phyloP scores from a whole-genome alignment of 1,140 invertebrate species.

The Protaetia brevitarsis region DNA sequence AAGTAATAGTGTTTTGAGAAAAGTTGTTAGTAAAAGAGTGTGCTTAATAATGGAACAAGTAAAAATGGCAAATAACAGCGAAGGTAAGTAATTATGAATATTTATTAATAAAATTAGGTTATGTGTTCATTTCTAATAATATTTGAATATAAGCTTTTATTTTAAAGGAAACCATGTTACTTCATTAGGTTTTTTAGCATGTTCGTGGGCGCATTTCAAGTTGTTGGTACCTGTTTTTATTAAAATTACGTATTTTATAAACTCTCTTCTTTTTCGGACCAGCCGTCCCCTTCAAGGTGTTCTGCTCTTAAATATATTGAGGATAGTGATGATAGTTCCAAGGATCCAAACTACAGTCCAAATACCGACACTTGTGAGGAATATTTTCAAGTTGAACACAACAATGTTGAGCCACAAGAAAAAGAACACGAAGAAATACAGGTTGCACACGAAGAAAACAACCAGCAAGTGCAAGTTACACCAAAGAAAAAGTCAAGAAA shows the following conservation, averaged over 20 bases:
- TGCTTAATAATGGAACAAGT: not conserved
- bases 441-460: conserved; percentile 1
- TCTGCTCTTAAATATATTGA: not conserved
- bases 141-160: not conserved
- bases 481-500: not conserved
- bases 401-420: not conserved
- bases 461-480: not conserved
- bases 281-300: not conserved
- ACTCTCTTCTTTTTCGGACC: too few relatives aligned
- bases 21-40: not conserved
- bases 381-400: not conserved
- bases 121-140: not conserved
- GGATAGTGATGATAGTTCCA: conserved; percentile 10
- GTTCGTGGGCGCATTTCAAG: too few relatives aligned
- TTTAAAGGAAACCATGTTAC: not conserved
- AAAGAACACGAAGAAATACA: not conserved
- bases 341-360: not conserved
- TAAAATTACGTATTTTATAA: too few relatives aligned
- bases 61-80: not conserved
- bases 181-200: too few relatives aligned
- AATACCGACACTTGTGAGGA: conserved; percentile 6
- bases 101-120: too few relatives aligned
- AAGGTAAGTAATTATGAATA: too few relatives aligned
- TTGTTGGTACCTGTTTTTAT: too few relatives aligned
- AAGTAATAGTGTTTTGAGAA: not conserved